A percentile compares a stretch with the other conserved stretches of the same genome.
Conservation (phyloP, 2,113 vertebrate genomes). For the Barnardius zonarius region DNA sequence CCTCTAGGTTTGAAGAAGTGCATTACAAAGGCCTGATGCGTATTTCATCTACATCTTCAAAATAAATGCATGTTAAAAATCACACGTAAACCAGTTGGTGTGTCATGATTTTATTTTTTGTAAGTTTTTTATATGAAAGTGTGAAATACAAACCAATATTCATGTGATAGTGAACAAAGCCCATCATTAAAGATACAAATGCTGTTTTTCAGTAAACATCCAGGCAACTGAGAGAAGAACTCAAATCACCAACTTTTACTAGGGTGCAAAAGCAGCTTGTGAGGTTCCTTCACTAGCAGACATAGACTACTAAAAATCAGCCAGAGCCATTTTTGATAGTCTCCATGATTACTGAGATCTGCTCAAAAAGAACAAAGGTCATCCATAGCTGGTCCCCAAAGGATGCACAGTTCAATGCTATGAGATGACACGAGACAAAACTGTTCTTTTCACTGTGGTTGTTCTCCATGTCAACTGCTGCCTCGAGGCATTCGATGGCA, state of each 20-base stretch:
- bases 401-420: neutral
- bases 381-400: neutral
- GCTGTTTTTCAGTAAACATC: neutral
- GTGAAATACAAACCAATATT: neutral
- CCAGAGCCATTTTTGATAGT: neutral
- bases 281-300: neutral
- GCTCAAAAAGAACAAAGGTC: neutral
- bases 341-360: neutral
- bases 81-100: neutral
- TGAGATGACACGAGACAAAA: neutral
- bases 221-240: neutral
- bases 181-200: neutral
- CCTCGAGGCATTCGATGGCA: neutral
- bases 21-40: rapidly evolving
- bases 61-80: neutral
- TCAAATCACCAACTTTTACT: neutral
- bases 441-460: rapidly evolving
- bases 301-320: neutral
- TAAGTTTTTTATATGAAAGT: neutral
- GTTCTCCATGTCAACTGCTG: no score
- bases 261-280: neutral
- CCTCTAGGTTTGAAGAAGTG: rapidly evolving
- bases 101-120: neutral
- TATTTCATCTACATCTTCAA: rapidly evolving
- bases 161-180: neutral